These are phyloP conservation scores for Yponomeuta sedellus DNA, from an alignment of 2,888 invertebrate genomes.

Conservation along the genomic window DNA sequence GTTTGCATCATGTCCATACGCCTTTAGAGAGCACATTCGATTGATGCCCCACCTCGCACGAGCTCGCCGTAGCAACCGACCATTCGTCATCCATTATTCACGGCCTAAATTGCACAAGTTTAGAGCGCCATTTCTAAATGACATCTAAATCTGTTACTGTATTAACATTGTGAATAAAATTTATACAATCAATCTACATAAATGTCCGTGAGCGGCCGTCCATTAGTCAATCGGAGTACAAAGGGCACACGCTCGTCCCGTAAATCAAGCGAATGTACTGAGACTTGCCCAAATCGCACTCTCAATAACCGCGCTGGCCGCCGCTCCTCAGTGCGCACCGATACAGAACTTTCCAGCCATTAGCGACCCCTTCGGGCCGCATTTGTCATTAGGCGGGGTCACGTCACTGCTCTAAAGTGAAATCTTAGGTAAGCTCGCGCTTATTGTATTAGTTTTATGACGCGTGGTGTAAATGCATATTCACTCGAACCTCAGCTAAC, in stretches of 20 bases:
- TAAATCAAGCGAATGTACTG: constrained; percentile 73
- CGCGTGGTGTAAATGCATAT: constrained; percentile 1
- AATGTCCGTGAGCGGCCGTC: constrained; percentile 76
- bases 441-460: constrained; percentile 22
- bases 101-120: constrained; percentile 76
- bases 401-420: constrained; percentile 32
- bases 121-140: constrained; percentile 76
- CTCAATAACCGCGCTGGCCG: constrained; percentile 50
- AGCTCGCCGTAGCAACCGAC: constrained; percentile 57
- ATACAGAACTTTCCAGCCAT: constrained; percentile 59
- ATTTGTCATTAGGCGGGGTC: constrained; percentile 49
- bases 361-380: constrained; percentile 60
- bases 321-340: constrained; percentile 20
- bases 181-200: constrained; percentile 77
- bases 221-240: constrained; percentile 74
- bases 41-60: constrained; percentile 63
- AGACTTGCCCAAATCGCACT: constrained; percentile 69
- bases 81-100: constrained; percentile 76
- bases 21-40: constrained; percentile 43
- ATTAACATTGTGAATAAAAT: constrained; percentile 77
- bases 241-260: constrained; percentile 75
- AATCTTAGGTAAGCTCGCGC: constrained; percentile 33
- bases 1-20: constrained; percentile 21
- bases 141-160: constrained; percentile 77
- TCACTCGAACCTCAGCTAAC: neutral